Evolutionary conservation across 2,797 vertebrate species (phyloP), one percentile per base, ranked within the genome.

Genomic region (Cirrhinus molitorella): DNA sequence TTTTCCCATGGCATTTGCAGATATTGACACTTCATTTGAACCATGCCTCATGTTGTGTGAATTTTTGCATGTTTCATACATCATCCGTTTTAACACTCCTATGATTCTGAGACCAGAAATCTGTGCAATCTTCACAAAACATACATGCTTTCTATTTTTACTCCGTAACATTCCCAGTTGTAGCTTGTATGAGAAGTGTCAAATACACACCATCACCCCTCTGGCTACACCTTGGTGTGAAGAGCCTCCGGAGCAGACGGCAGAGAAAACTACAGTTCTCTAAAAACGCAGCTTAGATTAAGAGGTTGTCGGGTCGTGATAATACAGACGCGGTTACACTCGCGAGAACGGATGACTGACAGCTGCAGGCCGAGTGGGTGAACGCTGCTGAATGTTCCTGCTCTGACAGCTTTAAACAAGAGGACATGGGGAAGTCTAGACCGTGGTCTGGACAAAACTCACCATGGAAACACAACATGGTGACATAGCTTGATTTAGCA

Each of bases 271-370:
- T 45, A 83, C 79, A 55, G 55, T 34, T 65, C 49, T 68, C 61
- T 57, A 34, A 34, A 63, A 49, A 65, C 2, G 28, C 49, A 31
- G 83, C 63, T 65, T 84, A 73, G 66, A 86, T 86, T 79, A 72
- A 61, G 76, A 78, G 45, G 28, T 85, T 70, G 34, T 40, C 25
- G 80, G 85, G 67, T 81, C 63, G 77, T 55, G 86, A 85, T 80
- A 70, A 82, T 49, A 70, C 19, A 61, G 53, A 79, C 31, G 25
- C 19, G 34, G 55, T 75, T 79, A 53, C 16, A 17, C 10, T 79
- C 61, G 47, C 2, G 43, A 45, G 70, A 70, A 66, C n/a, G 10
- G 8, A 61, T 57, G 65, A 79, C 17, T 85, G 86, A 87, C 83
- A 87, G 83, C 70, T 77, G 59, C 59, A 79, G 74, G 53, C 68